These are phyloP conservation scores for Sternarchorhynchus goeldii DNA, from an alignment of 2,797 vertebrate species.

Conservation along the genomic window DNA sequence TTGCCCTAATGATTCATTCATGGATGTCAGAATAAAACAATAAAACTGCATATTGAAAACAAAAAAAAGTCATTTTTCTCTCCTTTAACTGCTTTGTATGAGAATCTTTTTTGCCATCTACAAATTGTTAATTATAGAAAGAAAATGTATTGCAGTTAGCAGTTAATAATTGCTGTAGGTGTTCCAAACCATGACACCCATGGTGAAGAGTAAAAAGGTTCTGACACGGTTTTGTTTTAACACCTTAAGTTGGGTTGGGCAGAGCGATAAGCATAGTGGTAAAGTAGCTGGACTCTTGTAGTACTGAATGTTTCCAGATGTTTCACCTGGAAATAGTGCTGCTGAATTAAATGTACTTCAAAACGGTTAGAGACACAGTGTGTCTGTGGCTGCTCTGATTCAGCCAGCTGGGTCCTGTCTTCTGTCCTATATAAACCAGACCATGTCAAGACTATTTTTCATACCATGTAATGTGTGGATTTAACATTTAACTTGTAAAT, in stretches of 20 bases:
- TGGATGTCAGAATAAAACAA: conserved; percentile 24
- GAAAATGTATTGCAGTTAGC: background rate
- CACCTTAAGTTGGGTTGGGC: too few relatives aligned
- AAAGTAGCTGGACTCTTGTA: conserved; percentile 14
- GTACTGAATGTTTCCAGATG: conserved; percentile 48
- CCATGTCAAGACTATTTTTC: conserved; percentile 7
- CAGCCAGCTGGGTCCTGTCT: conserved; percentile 27
- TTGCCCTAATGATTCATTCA: conserved; percentile 4
- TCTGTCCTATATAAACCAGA: background rate
- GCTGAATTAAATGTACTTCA: conserved; percentile 40
- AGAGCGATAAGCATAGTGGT: too few relatives aligned
- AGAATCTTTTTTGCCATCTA: background rate
- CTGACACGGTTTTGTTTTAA: too few relatives aligned
- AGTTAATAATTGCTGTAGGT: background rate
- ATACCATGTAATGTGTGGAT: background rate
- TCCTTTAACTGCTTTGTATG: background rate
- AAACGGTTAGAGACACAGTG: conserved; percentile 42
- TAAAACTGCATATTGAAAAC: conserved; percentile 48
- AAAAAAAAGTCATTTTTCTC: conserved; percentile 3
- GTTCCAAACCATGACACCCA: background rate
- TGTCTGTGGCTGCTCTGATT: conserved; percentile 30
- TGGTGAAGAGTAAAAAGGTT: background rate
- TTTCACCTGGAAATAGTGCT: background rate
- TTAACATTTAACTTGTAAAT: background rate
- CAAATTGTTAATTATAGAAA: background rate